Evolutionary conservation across 2,797 vertebrate species (phyloP).

Genomic region (Pantherophis vulpinus): DNA sequence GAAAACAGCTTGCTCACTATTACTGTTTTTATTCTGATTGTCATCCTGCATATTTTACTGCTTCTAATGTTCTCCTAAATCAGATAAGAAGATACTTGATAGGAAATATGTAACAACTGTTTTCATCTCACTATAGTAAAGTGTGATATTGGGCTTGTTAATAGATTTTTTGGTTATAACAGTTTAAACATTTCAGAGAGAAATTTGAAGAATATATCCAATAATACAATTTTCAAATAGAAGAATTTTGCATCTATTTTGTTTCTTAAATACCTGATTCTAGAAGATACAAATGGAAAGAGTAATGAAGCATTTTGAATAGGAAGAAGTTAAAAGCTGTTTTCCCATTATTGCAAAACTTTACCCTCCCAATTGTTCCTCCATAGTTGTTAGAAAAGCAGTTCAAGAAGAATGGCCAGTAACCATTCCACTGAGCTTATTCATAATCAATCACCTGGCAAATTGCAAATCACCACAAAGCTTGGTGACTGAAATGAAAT

Average conservation of each 20-base stretch:
- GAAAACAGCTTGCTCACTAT: not conserved
- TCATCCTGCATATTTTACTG: not conserved
- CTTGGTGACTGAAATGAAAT: conserved; percentile 43
- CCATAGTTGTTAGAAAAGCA: not conserved
- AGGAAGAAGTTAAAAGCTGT: not conserved
- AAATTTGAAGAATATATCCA: not conserved
- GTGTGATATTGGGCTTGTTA: not conserved
- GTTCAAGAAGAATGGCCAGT: conserved; percentile 16
- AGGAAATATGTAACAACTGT: not conserved
- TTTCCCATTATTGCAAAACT: not conserved
- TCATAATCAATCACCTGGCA: conserved; percentile 18
- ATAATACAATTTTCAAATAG: not conserved
- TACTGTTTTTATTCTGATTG: not conserved
- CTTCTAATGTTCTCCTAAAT: not conserved
- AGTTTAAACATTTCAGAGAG: not conserved
- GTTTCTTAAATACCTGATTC: not conserved
- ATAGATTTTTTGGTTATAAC: not conserved
- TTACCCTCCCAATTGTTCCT: not conserved
- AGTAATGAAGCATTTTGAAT: not conserved
- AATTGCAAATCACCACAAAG: conserved; percentile 40
- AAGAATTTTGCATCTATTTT: not conserved
- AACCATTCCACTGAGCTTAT: conserved; percentile 25
- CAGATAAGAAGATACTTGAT: not conserved
- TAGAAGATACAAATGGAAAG: not conserved
- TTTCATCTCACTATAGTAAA: not conserved